Evolutionary conservation across 2,888 invertebrate genomes (phyloP), one percentile per base, ranked within the genome.

Genomic region (Eupithecia centaureata): DNA sequence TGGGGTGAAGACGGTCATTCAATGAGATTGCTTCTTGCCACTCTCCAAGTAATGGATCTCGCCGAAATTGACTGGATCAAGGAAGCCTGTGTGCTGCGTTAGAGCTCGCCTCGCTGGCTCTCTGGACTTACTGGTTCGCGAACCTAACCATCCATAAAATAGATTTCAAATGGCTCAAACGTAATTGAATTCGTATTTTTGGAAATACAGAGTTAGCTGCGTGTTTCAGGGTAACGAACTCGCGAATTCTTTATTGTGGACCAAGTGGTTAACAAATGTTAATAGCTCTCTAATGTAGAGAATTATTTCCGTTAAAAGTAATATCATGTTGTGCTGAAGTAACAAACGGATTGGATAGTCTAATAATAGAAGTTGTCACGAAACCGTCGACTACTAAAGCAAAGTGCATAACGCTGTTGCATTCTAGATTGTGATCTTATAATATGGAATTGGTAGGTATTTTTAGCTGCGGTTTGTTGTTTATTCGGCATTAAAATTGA

Each of bases 11-110:
- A 87, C 88, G 94, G 94, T 94, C 94, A 94, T 94, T 93, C 93
- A 92, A 93, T 93, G 93, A 93, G 94, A 94, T 94, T 94, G 94
- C 94, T 93, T 93, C 93, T 92, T 91, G 93, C 92, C 89, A 89
- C 91, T 90, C 90, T 86, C 87, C 82, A 84, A 87, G 94, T 94
- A 94, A 93, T 94, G 94, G 93, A 94, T 94, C 93, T 90, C 85
- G 82, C 90, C 90, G 81, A 93, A 93, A 93, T 93, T 91, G 90
- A 93, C 91, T 91, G 87, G 87, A 91, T 92, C 88, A 91, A 89
- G 90, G 86, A 89, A 90, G 88, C 84, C 83, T 83, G 82, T 82
- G 83, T 84, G 85, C 86, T 87, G 85, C 86, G 84, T 87, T 86
- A 88, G 86, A 85, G 85, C 86, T 86, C 79, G 76, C 74, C 73